Base-by-base conservation (phyloP, 2,888 invertebrate genomes). In the Ischnura elegans region DNA sequence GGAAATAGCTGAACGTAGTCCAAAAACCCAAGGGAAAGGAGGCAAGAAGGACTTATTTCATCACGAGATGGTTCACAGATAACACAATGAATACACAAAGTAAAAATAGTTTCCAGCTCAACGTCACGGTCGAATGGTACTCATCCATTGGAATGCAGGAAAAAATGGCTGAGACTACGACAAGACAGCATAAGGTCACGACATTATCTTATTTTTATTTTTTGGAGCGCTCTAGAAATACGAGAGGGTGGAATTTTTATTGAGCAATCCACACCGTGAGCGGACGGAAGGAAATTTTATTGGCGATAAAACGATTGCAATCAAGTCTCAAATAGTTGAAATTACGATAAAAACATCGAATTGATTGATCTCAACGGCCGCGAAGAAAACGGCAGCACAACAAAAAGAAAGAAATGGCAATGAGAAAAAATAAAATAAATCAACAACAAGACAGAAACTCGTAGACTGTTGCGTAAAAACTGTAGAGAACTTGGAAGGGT, bases 191-290 rank as follows among this genome's bases (percentile, higher is more conserved):
- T 51, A 19, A 10, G 51, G 19, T 19, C 51, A 19, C 51, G 19
- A 21, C 10, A 55, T 21, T 25, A 61, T 61, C 61, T 61, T 61
- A n/a, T 51, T 51, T 2, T n/a, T 61, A n/a, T n/a, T n/a, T n/a
- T n/a, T n/a, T n/a, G n/a, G n/a, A n/a, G 51, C 51, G 25, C 61
- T 25, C 61, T 61, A n/a, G 61, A 61, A 25, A 61, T 1, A 61
- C 61, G 61, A 61, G 61, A 61, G 61, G 25, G 61, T 25, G 61
- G 61, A 61, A 61, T 61, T 61, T 61, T 61, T 61, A 61, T 61
- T 61, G 25, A 61, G 61, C 61, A 25, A n/a, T 61, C 61, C n/a
- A 61, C 61, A 25, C 61, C 21, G 61, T 61, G 51, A 19, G 51
- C 61, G 25, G 25, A 61, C 55, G 55, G 21, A 55, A 21, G 55